These are phyloP conservation scores for Pangasius sanitwongsei DNA, from an alignment of 2,797 vertebrate species.

Conservation along the genomic window DNA sequence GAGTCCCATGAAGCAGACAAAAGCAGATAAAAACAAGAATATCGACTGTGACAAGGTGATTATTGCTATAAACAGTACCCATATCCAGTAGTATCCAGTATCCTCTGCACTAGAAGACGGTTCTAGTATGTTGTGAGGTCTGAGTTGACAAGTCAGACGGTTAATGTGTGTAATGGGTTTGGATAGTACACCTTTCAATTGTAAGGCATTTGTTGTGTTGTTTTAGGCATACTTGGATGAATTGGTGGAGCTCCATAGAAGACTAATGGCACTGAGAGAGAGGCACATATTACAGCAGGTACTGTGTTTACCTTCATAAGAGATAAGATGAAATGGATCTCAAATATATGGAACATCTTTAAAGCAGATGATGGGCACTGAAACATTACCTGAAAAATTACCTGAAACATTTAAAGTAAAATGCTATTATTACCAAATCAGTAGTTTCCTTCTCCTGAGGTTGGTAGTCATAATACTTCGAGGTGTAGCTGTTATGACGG, in stretches of 20 bases:
- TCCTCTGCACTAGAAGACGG: background rate
- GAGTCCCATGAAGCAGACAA: conserved; percentile 88
- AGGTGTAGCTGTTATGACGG: conserved; percentile 55
- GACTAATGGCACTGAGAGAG: conserved; percentile 92
- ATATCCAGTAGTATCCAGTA: background rate
- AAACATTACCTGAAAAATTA: background rate
- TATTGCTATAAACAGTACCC: background rate
- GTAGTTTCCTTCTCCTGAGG: conserved; percentile 42
- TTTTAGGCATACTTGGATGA: conserved; percentile 94
- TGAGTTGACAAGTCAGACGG: background rate
- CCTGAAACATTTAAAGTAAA: background rate
- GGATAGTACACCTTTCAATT: background rate
- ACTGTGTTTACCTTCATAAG: conserved; percentile 40
- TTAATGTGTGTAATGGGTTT: background rate
- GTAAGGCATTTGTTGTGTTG: conserved; percentile 23
- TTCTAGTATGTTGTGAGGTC: background rate
- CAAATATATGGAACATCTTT: background rate
- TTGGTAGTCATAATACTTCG: conserved; percentile 49
- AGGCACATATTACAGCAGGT: conserved; percentile 88
- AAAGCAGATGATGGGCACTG: background rate
- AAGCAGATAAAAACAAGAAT: conserved; percentile 90
- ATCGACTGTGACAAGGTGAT: conserved; percentile 85
- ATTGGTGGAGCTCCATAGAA: conserved; percentile 95
- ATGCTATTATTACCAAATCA: background rate
- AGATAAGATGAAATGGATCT: background rate